phyloP scores from a whole-genome alignment of 1,140 invertebrate species.

The Pogonomyrmex californicus region DNA sequence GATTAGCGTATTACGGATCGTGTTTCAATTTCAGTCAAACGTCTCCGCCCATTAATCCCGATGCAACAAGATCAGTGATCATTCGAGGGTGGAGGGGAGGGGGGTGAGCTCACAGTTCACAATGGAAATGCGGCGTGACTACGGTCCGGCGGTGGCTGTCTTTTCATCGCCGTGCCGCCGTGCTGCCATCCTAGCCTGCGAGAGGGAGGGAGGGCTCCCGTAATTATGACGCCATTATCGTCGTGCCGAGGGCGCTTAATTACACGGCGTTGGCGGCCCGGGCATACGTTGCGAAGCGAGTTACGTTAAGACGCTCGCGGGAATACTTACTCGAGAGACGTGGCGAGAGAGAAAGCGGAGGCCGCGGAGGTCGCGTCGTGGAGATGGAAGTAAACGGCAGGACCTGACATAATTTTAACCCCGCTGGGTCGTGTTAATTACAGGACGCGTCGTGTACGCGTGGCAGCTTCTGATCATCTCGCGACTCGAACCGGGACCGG shows the following conservation, averaged over 20 bases:
- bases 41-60: not conserved
- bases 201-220: conserved; percentile 45
- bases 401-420: conserved; percentile 69
- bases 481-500: not conserved
- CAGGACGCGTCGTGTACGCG: conserved; percentile 62
- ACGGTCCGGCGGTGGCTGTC: conserved; percentile 7
- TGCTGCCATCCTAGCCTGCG: not conserved
- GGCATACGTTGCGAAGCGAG: conserved; percentile 69
- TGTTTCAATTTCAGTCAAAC: not conserved
- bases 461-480: conserved; percentile 62
- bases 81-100: no score
- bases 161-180: not conserved
- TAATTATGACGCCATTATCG: conserved; percentile 76
- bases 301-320: conserved; percentile 76
- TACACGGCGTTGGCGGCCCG: conserved; percentile 70
- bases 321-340: conserved; percentile 68
- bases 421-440: conserved; percentile 71
- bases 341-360: conserved; percentile 28
- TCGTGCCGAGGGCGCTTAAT: conserved; percentile 73
- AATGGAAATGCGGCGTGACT: not conserved
- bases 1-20: not conserved
- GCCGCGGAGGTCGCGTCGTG: conserved; percentile 19
- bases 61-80: not conserved
- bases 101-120: not conserved
- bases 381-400: conserved; percentile 56